A percentile compares a stretch with the other conserved stretches of the same genome.
These are phyloP conservation scores for Zeuzera pyrina DNA, from an alignment of 2,888 invertebrate genomes.

Conservation along the genomic window DNA sequence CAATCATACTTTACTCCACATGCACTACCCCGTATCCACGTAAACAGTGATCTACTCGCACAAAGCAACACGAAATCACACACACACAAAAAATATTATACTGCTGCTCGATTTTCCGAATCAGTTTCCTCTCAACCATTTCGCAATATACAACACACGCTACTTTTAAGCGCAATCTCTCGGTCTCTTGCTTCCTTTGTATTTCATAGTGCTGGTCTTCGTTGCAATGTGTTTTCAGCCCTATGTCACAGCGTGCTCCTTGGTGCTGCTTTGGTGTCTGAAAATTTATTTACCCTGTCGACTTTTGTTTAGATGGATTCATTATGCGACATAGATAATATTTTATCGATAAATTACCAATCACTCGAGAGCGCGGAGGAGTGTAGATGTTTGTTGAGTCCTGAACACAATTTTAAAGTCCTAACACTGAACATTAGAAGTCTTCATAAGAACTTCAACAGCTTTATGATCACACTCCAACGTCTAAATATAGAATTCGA, in stretches of 20 bases:
- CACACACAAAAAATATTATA: too few species aligned
- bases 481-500: constrained; percentile 7
- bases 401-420: constrained; percentile 8
- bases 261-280: constrained; percentile 4
- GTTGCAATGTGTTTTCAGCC: constrained; percentile 7
- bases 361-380: not conserved
- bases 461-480: constrained; percentile 4
- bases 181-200: constrained; percentile 9
- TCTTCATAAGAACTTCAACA: constrained; percentile 10
- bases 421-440: constrained; percentile 13
- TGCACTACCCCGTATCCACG: too few species aligned
- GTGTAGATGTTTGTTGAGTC: not conserved
- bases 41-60: too few species aligned
- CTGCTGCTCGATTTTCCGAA: constrained; percentile 12
- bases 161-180: constrained; percentile 3
- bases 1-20: too few species aligned
- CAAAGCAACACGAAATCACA: too few species aligned
- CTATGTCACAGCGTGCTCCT: constrained; percentile 12
- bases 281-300: constrained; percentile 1
- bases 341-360: not conserved
- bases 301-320: not conserved
- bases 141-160: constrained; percentile 11
- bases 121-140: constrained; percentile 15
- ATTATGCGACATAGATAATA: not conserved
- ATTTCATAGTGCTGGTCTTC: constrained; percentile 13